Evolutionary conservation across 2,113 vertebrate genomes (phyloP).

Genomic region (Deroptyus accipitrinus): DNA sequence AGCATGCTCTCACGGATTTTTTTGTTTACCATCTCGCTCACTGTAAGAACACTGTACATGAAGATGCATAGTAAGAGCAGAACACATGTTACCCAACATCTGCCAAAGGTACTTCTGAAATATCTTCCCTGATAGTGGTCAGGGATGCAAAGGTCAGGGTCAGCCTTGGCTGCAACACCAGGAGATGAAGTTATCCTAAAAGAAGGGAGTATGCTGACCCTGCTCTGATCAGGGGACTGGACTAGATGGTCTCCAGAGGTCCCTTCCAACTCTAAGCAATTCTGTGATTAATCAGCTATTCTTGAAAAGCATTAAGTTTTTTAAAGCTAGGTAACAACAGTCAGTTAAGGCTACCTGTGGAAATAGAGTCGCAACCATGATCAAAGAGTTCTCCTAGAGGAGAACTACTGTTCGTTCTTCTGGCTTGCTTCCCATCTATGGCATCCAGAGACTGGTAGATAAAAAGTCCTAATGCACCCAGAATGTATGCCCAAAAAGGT

Average conservation of each 20-base stretch:
- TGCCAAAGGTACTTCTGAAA: neutral
- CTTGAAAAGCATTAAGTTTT: neutral
- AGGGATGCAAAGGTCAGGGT: neutral
- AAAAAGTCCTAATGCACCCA: conserved; percentile 90
- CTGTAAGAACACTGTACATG: fast-evolving
- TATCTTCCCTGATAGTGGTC: neutral
- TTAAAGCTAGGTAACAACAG: neutral
- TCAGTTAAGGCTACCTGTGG: conserved; percentile 84
- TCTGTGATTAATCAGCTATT: neutral
- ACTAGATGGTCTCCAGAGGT: neutral
- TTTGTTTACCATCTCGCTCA: neutral
- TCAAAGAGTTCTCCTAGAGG: conserved; percentile 96
- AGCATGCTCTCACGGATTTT: neutral
- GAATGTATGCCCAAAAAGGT: conserved; percentile 88
- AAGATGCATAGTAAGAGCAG: neutral
- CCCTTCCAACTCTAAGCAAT: neutral
- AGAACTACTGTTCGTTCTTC: conserved; percentile 94
- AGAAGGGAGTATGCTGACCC: neutral
- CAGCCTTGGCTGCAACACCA: neutral
- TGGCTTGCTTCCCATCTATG: conserved; percentile 96
- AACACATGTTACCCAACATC: neutral
- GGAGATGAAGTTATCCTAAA: neutral
- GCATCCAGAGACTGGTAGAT: conserved; percentile 97
- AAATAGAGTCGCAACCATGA: conserved; percentile 96
- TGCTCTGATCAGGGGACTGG: neutral